These are phyloP conservation scores for Chirona hameri DNA, from an alignment of 2,888 invertebrate genomes.

Conservation along the genomic window DNA sequence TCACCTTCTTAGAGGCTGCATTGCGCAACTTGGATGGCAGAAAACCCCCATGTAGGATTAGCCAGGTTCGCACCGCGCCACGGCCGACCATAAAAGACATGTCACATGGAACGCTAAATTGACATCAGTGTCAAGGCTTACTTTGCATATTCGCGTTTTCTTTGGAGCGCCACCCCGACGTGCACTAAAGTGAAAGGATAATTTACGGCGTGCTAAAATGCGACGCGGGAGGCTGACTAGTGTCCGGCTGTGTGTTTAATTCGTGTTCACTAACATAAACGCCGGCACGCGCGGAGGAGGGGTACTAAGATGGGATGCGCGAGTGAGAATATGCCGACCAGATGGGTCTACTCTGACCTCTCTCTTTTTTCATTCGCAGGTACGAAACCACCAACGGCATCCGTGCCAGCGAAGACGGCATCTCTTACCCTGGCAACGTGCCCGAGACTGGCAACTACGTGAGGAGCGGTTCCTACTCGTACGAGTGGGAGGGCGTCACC, in stretches of 20 bases:
- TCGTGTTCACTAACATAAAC: background rate
- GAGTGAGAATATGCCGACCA: background rate
- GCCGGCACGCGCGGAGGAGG: background rate
- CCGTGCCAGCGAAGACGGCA: background rate
- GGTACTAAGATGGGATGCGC: background rate
- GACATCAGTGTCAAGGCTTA: background rate
- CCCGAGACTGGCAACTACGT: conserved; percentile 26
- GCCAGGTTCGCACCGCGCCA: background rate
- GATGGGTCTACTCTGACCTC: too few relatives aligned
- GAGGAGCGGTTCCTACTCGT: conserved; percentile 24
- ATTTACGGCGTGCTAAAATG: conserved; percentile 2
- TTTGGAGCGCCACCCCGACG: background rate
- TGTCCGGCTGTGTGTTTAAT: background rate
- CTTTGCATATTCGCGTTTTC: background rate
- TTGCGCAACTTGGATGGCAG: background rate
- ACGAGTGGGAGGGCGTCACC: conserved; percentile 25
- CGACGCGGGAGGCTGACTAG: background rate
- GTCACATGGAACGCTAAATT: background rate
- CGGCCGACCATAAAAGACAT: conserved; percentile 4
- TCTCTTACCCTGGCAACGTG: background rate
- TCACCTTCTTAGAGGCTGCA: background rate
- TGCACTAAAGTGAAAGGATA: background rate
- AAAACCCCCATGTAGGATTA: background rate
- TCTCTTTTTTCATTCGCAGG: background rate
- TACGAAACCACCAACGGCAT: conserved; percentile 11